Conservation (phyloP, 2,888 invertebrate species). For the Papilio protenor region DNA sequence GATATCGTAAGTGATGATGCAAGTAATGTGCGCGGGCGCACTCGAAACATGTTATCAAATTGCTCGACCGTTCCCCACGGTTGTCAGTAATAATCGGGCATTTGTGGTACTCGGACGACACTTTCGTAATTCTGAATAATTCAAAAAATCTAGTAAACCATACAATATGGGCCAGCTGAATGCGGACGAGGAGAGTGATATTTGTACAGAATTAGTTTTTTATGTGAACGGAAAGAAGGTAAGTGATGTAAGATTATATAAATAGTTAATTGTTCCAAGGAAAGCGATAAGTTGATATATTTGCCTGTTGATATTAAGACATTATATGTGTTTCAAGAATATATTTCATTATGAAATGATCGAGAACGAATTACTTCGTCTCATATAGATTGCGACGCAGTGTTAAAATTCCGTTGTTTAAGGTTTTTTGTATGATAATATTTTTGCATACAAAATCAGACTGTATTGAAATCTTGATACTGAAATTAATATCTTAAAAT, state of each 20-base stretch:
- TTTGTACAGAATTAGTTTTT: constrained; percentile 71
- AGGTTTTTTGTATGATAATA: not conserved
- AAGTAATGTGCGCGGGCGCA: constrained; percentile 37
- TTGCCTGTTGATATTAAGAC: not conserved
- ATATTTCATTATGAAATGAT: too few species aligned
- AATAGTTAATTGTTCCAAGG: constrained; percentile 29
- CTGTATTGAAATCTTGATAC: not conserved
- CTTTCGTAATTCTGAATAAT: constrained; percentile 11
- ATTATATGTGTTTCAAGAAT: too few species aligned
- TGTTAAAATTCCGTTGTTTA: too few species aligned
- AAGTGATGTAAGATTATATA: constrained; percentile 45
- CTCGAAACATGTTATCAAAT: constrained; percentile 39
- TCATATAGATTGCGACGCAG: too few species aligned
- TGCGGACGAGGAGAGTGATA: constrained; percentile 66
- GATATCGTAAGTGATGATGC: constrained; percentile 19
- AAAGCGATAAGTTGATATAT: constrained; percentile 24
- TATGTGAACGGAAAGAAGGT: constrained; percentile 82
- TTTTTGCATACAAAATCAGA: not conserved
- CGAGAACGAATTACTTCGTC: too few species aligned
- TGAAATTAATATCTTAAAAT: not conserved
- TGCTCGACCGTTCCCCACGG: constrained; percentile 29
- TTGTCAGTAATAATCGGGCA: constrained; percentile 48
- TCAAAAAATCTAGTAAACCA: constrained; percentile 41
- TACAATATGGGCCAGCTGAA: constrained; percentile 68
- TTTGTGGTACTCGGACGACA: constrained; percentile 43